phyloP scores from a whole-genome alignment of 2,888 invertebrate species.

The Gerris lacustris region DNA sequence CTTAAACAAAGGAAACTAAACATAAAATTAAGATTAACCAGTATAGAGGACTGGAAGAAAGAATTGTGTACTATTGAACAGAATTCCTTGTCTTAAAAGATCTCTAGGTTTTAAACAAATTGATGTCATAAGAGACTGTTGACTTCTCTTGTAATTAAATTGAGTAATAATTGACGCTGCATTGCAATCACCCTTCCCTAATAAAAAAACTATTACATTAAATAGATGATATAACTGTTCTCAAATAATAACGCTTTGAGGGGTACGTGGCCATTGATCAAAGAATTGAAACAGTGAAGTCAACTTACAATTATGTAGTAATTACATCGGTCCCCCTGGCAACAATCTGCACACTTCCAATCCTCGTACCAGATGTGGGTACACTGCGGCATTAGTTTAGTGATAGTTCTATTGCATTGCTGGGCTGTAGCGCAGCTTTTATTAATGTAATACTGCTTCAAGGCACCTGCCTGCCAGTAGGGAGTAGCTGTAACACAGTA shows the following conservation, averaged over 20 bases:
- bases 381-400: constrained; percentile 61
- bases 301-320: constrained; percentile 83
- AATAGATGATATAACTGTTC: too few species aligned
- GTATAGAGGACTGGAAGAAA: too few species aligned
- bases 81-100: too few species aligned
- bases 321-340: constrained; percentile 89
- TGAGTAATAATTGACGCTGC: too few species aligned
- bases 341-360: constrained; percentile 93
- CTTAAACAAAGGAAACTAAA: too few species aligned
- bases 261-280: neutral
- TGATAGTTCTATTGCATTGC: constrained; percentile 60
- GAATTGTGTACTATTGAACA: too few species aligned
- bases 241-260: neutral
- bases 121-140: too few species aligned
- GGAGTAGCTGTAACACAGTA: constrained; percentile 52
- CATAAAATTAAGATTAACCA: too few species aligned
- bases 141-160: too few species aligned
- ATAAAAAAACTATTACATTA: too few species aligned
- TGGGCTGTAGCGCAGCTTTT: constrained; percentile 76
- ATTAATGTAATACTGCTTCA: constrained; percentile 84
- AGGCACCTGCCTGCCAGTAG: constrained; percentile 85
- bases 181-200: too few species aligned
- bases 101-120: too few species aligned
- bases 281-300: neutral
- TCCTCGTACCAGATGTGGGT: constrained; percentile 91